phyloP scores from a whole-genome alignment of 2,113 vertebrate genomes.

The Heloderma charlesbogerti region DNA sequence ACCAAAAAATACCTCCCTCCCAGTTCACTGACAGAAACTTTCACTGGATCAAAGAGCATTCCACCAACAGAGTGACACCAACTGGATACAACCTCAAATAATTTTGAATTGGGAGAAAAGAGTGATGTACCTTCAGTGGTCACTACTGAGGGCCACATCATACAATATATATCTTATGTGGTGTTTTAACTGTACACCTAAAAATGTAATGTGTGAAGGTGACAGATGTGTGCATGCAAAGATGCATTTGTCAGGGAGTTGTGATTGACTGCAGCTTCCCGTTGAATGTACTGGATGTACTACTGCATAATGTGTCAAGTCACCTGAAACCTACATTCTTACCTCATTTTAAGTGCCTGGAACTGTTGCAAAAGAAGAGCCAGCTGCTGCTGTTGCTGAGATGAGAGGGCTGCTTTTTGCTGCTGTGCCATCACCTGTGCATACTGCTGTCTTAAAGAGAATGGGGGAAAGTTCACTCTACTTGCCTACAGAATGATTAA shows the following conservation, averaged over 20 bases:
- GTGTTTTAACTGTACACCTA: neutral
- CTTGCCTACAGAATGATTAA: neutral
- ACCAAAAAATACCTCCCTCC: neutral
- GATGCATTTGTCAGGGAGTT: neutral
- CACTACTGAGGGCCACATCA: neutral
- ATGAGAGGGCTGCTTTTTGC: constrained; percentile 93
- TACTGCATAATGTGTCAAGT: neutral
- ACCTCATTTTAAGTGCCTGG: constrained; percentile 96
- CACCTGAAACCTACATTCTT: constrained; percentile 38
- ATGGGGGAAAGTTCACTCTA: constrained; percentile 38
- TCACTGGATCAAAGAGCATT: neutral
- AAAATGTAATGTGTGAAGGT: neutral
- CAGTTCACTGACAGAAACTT: neutral
- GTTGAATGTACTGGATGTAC: neutral
- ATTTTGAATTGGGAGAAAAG: neutral
- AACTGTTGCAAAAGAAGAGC: constrained; percentile 93
- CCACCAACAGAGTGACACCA: neutral
- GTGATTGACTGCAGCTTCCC: neutral
- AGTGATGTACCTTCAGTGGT: neutral
- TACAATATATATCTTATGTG: neutral
- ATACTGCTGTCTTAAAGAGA: constrained; percentile 91
- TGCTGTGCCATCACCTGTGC: constrained; percentile 92
- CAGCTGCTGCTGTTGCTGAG: constrained; percentile 94
- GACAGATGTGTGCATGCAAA: neutral
- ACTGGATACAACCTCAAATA: neutral